Base-by-base conservation (phyloP, 2,888 invertebrate species). In the Nezara viridula region DNA sequence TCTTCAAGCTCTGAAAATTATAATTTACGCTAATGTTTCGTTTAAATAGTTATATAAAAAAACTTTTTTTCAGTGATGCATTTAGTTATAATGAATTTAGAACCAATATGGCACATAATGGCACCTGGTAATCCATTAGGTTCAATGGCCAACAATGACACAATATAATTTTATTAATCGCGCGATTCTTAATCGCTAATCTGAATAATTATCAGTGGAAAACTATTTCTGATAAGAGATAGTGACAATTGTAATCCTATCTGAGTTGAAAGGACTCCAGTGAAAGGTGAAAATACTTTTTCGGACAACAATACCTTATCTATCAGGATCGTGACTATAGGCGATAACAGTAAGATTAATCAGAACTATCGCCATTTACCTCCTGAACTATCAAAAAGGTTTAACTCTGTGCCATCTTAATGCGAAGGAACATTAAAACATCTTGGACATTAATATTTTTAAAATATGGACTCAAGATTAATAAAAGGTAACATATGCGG, bases 211-310 rank as follows among this genome's bases (percentile, higher is more conserved):
- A 60, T 60, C 60, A 27, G 60, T 14, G 60, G 60, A 60, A 60
- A 37, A 73, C 32, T 73, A 73, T 73, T 73, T 7, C 19, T 37
- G 66, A 73, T 37, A 73, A 37, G 37, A 73, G 66, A 73, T 73
- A 60, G 32, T 60, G 27, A 32, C 60, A 60, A 60, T 60, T 19
- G 66, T 37, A 73, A 73, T 21, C 6, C 6, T 37, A 73, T 73
- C 66, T 32, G 0, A 9, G 66, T 37, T 73, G 32, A 73, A 73
- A 73, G 66, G 37, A 37, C 37, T 37, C 19, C 66, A 73, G 66
- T 73, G 66, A 73, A 73, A 73, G 66, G 66, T 73, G 66, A 73
- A 73, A 73, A 73, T 73, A 73, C 66, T 73, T 73, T 66, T 73
- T 37, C 5, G 66, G 37, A 37, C 66, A 73, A 73, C 66, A 73